Base-by-base conservation (phyloP, 2,797 vertebrate genomes). In the Tinamus major region DNA sequence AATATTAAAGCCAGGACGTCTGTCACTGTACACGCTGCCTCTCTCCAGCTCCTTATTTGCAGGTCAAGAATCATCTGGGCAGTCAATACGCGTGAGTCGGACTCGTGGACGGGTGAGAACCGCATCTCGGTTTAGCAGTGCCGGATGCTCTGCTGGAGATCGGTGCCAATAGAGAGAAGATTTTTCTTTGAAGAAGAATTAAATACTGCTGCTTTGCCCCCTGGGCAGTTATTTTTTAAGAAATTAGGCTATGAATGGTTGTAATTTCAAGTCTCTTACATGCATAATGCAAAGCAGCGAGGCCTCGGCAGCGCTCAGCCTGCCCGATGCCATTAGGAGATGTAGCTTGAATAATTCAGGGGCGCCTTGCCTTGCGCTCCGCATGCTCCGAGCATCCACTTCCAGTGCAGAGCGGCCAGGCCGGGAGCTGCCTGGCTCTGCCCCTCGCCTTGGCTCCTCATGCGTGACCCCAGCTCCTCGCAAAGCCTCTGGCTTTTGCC, bases 271-370 rank as follows among this genome's bases (percentile, higher is more conserved):
- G 33, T 41, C 64, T 44, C 29, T 89, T 69, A 29, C 27, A 15
- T 37, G 51, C 51, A 19, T 89, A 58, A 59, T 13, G 71, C 51
- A 42, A 65, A 85, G 49, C 55, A 87, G 61, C 87, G 77, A 95
- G 88, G 95, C 94, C 86, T 83, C 53, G 95, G 76, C 68, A n/a
- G 7, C 44, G 46, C 87, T 90, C 27, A 75, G 48, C 56, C 84
- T 75, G 39, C 87, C 80, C 42, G 27, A 67, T 6, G 29, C 79
- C 92, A 94, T 83, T 63, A 89, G 80, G 91, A 95, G 93, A 96
- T 42, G 70, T 77, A 42, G 44, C 94, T 94, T 96, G 87, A 96
- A 95, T 96, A 96, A 95, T 96, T 95, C 85, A 88, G 42, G 51
- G 35, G 76, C 70, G 56, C 87, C 92, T 95, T 91, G 59, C 96